A percentile compares a stretch with the other conserved stretches of the same genome.
These are phyloP conservation scores for Rattus norvegicus DNA, from an alignment of 2,113 vertebrate species.

Conservation along the genomic window GRCr8 NC_086032.1:98786001-98786500, in stretches of 20 bases:
- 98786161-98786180: background rate
- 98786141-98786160: background rate
- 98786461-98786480: too few species aligned
- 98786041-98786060: background rate
- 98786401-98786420: constrained; percentile 20
- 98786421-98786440: background rate
- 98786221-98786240: background rate
- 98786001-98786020: background rate
- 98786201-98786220: background rate
- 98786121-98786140: background rate
- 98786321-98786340: background rate
- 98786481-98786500: too few species aligned
- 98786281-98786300: background rate
- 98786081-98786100: background rate
- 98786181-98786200: too few species aligned
- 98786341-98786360: background rate
- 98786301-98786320: background rate
- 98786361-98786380: background rate
- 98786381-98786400: background rate
- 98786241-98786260: background rate
- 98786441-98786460: background rate
- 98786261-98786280: background rate
- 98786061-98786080: background rate
- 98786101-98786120: background rate
- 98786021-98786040: background rate